A percentile compares a stretch with the other conserved stretches of the same genome.
Conservation (phyloP, 1,140 invertebrate species). For the Maniola jurtina region DNA sequence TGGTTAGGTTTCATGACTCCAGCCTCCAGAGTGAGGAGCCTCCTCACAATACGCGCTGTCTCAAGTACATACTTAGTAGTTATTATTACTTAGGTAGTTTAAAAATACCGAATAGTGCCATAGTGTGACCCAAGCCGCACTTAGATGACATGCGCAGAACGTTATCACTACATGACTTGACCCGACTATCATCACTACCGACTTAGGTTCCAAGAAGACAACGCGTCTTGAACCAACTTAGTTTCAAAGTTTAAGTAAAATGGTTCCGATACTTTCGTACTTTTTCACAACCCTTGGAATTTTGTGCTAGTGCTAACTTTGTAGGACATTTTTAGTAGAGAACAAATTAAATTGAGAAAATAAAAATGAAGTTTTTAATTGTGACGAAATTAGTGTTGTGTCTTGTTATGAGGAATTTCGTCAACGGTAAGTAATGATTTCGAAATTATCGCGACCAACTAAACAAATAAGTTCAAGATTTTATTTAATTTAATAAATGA, state of each 20-base stretch:
- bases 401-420: slow-evolving; percentile 31
- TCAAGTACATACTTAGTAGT: too few species aligned
- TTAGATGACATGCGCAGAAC: slow-evolving; percentile 50
- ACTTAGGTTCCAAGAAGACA: slow-evolving; percentile 27
- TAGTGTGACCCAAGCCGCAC: slow-evolving; percentile 14
- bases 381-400: slow-evolving; percentile 45
- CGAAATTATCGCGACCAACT: slow-evolving; percentile 6
- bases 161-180: slow-evolving; percentile 39
- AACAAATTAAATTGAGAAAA: background rate
- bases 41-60: too few species aligned
- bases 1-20: too few species aligned
- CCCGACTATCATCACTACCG: slow-evolving; percentile 37
- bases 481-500: background rate
- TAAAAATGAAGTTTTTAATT: slow-evolving; percentile 42
- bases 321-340: slow-evolving; percentile 7
- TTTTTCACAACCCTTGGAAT: background rate
- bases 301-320: slow-evolving; percentile 11
- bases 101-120: slow-evolving; percentile 17
- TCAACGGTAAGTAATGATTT: slow-evolving; percentile 36
- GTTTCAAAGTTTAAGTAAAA: slow-evolving; percentile 6
- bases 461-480: slow-evolving; percentile 13
- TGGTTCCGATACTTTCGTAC: slow-evolving; percentile 5
- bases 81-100: background rate
- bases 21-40: too few species aligned
- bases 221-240: slow-evolving; percentile 18